Evolutionary conservation across 2,113 vertebrate genomes (phyloP), one percentile per base, ranked within the genome.

Genomic region (Melanerpes formicivorus): DNA sequence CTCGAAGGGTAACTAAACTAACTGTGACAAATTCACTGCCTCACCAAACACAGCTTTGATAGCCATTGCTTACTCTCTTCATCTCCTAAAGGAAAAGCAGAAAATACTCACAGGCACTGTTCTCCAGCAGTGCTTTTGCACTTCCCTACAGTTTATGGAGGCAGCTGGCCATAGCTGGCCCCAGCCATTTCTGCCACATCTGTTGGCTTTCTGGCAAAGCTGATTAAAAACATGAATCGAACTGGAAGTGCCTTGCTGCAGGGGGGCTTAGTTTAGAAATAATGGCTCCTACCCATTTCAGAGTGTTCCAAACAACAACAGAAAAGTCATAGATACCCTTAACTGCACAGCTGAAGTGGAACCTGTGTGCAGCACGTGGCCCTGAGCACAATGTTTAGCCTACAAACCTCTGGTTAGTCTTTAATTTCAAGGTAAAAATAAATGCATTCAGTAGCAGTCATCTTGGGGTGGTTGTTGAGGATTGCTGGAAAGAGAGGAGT

Each of bases 21-120:
- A 16, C 40, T 0, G 1, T 34, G 66, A 46, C 0, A 0, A 74
- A 75, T 52, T 21, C 70, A 32, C 14, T 77, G 59, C 40, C 55
- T 77, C 6, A 16, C 19, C 54, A 8, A 44, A 40, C 29, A 52
- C 16, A 19, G 25, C 27, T 60, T 34, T 75, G 34, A 11, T 11
- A 44, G 18, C 14, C 21, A 34, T 58, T 62, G 72, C 56, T 87
- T 70, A 12, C 10, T 40, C 2, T 30, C 52, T 70, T 59, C 40
- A 66, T 62, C 44, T 64, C 19, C 17, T 22, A 40, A 81, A 37
- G 8, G 8, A 42, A 32, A 81, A 81, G 15, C 32, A n/a, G 50
- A 60, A 70, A 87, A 60, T 34, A 70, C 54, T 21, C 37, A 8
- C 27, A 73, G 55, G 74, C 15, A 22, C 70, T 46, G 26, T 25